Base-by-base conservation (phyloP, 2,113 vertebrate genomes). In the Columbina picui region DNA sequence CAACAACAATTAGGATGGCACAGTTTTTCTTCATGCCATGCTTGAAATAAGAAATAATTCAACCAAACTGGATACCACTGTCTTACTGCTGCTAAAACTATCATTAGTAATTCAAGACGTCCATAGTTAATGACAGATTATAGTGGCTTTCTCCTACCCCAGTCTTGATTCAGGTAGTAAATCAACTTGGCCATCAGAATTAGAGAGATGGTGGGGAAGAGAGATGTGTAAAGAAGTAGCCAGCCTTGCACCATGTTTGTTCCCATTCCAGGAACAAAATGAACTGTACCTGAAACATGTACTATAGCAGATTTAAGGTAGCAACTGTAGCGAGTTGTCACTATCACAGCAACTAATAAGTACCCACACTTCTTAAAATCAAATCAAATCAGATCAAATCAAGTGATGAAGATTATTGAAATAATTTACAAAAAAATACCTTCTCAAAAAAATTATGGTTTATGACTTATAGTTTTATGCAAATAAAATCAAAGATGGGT, bases 381-480 rank as follows among this genome's bases (percentile, higher is more conserved):
- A 73, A 61, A 81, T 17, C 41, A n/a, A n/a, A n/a, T n/a, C n/a
- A n/a, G n/a, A n/a, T n/a, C 16, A 43, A 43, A 45, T 45, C 43
- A 45, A 78, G 17, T 32, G 17, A 43, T 12, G 1, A 76, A 82
- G 63, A 68, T 41, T 71, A 68, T n/a, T 64, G 34, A 78, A 84
- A 91, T 82, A 3, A 22, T 22, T 63, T 79, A n/a, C 14, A 3
- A 87, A 71, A 45, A 93, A 84, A 52, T 34, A 75, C 30, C 1
- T 25, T 7, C 14, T 20, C 5, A 1, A 14, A 26, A 74, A 38
- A 7, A 3, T 1, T 3, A 5, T 13, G 10, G 74, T 65, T 61
- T 60, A 52, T 64, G 34, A 47, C 75, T 67, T 87, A 36, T 8
- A 69, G 14, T 49, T 89, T 53, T 65, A 41, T 50, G 17, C 8